phyloP scores from a whole-genome alignment of 2,797 vertebrate species.

The Leptatherina wallacei region DNA sequence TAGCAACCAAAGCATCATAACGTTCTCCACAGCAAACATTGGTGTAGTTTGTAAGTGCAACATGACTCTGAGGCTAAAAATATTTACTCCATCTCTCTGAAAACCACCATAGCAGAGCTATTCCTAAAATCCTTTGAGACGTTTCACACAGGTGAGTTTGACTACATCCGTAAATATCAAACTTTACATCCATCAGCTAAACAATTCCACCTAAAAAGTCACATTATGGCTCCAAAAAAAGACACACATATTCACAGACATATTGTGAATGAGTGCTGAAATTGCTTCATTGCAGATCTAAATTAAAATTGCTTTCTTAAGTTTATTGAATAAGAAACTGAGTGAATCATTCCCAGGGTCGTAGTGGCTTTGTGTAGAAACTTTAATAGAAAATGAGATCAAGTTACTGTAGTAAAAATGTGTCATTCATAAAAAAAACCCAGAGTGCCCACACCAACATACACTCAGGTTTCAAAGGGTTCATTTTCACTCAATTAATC shows the following conservation, averaged over 20 bases:
- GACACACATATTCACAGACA: slow-evolving; percentile 4
- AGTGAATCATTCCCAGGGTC: not conserved
- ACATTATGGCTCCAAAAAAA: slow-evolving; percentile 15
- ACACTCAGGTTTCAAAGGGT: slow-evolving; percentile 29
- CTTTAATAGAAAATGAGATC: not conserved
- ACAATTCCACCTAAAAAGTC: slow-evolving; percentile 32
- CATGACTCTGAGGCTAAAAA: slow-evolving; percentile 41
- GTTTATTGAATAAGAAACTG: not conserved
- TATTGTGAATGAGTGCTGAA: not conserved
- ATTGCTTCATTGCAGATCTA: slow-evolving; percentile 61
- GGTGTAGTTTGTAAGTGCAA: slow-evolving; percentile 32
- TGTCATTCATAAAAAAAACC: slow-evolving; percentile 54
- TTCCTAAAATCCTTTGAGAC: slow-evolving; percentile 3
- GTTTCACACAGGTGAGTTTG: slow-evolving; percentile 11
- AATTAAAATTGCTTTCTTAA: slow-evolving; percentile 20
- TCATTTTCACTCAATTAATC: slow-evolving; percentile 63
- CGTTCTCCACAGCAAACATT: slow-evolving; percentile 30
- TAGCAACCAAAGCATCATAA: slow-evolving; percentile 57
- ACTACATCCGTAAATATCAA: slow-evolving; percentile 28
- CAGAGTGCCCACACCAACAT: slow-evolving; percentile 18
- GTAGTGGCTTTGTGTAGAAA: not conserved
- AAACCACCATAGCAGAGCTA: slow-evolving; percentile 4
- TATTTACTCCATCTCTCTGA: slow-evolving; percentile 23
- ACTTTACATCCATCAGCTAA: slow-evolving; percentile 42
- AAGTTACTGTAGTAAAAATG: slow-evolving; percentile 22